Percentiles rank a stretch among this genome's conserved stretches.
Conservation (phyloP, 1,140 invertebrate genomes). For the Paracyclopina nana region DNA sequence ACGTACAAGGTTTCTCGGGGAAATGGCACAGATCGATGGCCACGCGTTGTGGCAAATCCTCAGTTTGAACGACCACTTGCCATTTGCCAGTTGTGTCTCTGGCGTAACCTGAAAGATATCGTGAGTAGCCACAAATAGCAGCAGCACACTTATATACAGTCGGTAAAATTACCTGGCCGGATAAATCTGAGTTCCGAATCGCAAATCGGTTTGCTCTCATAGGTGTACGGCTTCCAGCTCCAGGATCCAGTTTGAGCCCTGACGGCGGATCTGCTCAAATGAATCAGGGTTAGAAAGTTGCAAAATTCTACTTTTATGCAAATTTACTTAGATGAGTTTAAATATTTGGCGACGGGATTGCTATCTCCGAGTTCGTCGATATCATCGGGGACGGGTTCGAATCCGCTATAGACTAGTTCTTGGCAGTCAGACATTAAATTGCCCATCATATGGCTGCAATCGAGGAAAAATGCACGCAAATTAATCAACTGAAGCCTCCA, state of each 20-base stretch:
- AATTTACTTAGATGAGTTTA: conserved; percentile 11
- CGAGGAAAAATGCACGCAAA: no score
- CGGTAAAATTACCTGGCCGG: no score
- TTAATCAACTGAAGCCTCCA: no score
- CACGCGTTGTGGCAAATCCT: conserved; percentile 17
- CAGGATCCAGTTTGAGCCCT: background rate
- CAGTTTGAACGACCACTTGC: conserved; percentile 19
- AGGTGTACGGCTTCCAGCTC: conserved; percentile 1
- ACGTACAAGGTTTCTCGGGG: conserved; percentile 18
- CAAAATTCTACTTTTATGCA: no score
- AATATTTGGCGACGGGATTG: conserved; percentile 14
- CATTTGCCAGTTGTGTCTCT: conserved; percentile 19
- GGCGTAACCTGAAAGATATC: no score
- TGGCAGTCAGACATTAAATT: conserved; percentile 14
- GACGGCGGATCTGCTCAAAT: no score
- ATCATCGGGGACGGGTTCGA: conserved; percentile 16
- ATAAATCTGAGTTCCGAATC: conserved; percentile 9
- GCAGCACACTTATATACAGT: no score
- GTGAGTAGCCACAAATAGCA: no score
- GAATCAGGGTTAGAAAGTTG: no score
- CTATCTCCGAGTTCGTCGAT: conserved; percentile 15
- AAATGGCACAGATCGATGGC: background rate
- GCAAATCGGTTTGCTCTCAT: conserved; percentile 11
- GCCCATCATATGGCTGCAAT: background rate
- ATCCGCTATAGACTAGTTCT: conserved; percentile 17